A percentile compares a stretch with the other conserved stretches of the same genome.
Evolutionary conservation across 1,140 invertebrate genomes (phyloP).

Genomic region (Tribolium madens): DNA sequence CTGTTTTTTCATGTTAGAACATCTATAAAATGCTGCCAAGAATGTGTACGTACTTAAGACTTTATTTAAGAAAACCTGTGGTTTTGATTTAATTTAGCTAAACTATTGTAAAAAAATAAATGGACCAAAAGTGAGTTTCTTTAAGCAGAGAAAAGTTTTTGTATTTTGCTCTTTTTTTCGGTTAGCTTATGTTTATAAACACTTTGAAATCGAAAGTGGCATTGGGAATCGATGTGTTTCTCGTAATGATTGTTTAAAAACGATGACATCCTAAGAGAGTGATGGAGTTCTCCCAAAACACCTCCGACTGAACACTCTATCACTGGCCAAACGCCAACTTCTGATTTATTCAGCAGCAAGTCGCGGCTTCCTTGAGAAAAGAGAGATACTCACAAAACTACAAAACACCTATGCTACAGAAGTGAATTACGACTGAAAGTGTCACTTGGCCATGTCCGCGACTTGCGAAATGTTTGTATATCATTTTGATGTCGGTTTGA

Average conservation of each 20-base stretch:
- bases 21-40: neutral
- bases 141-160: no score
- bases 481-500: conserved; percentile 57
- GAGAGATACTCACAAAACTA: conserved; percentile 51
- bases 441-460: conserved; percentile 58
- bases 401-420: conserved; percentile 56
- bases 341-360: conserved; percentile 59
- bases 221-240: conserved; percentile 7
- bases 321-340: conserved; percentile 54
- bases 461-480: conserved; percentile 61
- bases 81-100: no score
- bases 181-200: neutral
- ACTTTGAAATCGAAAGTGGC: neutral
- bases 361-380: conserved; percentile 57
- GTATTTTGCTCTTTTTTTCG: neutral
- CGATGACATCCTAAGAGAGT: conserved; percentile 9
- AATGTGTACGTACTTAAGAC: neutral
- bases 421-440: conserved; percentile 54
- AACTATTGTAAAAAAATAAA: no score
- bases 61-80: no score
- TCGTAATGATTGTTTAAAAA: conserved; percentile 36
- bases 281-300: conserved; percentile 40
- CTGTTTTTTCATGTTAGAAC: neutral
- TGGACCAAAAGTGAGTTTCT: no score
- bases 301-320: conserved; percentile 42